A percentile compares a stretch with the other conserved stretches of the same genome.
Conservation (phyloP, 30 jellyfish, hydroid and myxozoan genomes). For the Hydractinia echinata region DNA sequence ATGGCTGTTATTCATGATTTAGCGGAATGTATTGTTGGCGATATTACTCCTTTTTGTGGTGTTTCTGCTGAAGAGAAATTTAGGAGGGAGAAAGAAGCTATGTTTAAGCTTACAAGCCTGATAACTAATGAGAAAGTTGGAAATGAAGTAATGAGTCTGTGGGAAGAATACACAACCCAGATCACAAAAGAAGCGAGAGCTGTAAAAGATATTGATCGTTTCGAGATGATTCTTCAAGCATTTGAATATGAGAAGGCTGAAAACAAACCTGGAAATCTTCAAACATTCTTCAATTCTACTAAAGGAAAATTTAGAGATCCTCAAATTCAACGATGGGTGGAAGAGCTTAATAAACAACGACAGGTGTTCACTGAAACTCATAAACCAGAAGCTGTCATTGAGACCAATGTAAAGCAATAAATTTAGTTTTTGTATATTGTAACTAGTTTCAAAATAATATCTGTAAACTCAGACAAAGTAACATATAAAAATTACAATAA, state of each 20-base stretch:
- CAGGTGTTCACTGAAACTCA: background rate
- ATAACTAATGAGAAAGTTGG: too few relatives aligned
- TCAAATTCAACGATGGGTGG: slow-evolving; percentile 10
- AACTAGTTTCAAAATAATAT: too few relatives aligned
- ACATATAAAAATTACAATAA: background rate
- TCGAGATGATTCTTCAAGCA: slow-evolving; percentile 94
- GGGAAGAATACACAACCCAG: slow-evolving; percentile 74
- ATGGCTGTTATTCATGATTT: slow-evolving; percentile 88
- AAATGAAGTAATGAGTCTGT: background rate
- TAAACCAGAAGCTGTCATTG: background rate
- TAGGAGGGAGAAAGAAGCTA: slow-evolving; percentile 58
- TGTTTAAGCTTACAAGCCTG: background rate
- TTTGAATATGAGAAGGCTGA: slow-evolving; percentile 86
- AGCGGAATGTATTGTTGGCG: slow-evolving; percentile 95
- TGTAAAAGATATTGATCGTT: slow-evolving; percentile 89
- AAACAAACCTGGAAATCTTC: background rate
- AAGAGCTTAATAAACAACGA: background rate
- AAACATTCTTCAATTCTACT: background rate
- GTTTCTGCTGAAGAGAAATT: slow-evolving; percentile 68
- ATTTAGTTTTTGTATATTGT: too few relatives aligned
- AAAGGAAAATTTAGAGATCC: background rate
- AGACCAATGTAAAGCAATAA: too few relatives aligned
- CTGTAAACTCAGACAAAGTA: too few relatives aligned
- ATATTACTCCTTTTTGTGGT: slow-evolving; percentile 78
- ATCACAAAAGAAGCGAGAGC: slow-evolving; percentile 66